These are phyloP conservation scores for Papilio demoleus DNA, from an alignment of 2,888 invertebrate species.

Conservation along the genomic window DNA sequence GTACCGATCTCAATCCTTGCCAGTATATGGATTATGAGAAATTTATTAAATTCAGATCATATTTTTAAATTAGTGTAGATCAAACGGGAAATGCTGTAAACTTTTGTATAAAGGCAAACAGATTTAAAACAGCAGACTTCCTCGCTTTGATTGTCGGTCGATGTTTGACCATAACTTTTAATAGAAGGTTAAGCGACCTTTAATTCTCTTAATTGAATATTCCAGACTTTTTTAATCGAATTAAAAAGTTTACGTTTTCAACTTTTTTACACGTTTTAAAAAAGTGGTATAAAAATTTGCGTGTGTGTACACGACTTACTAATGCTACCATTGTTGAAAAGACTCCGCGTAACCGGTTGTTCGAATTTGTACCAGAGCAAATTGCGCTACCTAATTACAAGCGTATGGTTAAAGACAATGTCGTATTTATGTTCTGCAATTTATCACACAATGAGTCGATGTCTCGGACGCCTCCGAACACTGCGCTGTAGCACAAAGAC, in stretches of 20 bases:
- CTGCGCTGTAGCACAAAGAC: slow-evolving; percentile 59
- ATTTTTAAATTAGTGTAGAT: too few relatives aligned
- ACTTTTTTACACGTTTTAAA: slow-evolving; percentile 18
- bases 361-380: slow-evolving; percentile 79
- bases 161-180: too few relatives aligned
- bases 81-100: too few relatives aligned
- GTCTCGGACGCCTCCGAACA: slow-evolving; percentile 69
- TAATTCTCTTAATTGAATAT: neutral
- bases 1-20: neutral
- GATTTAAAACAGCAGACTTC: too few relatives aligned
- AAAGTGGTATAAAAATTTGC: slow-evolving; percentile 46
- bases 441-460: slow-evolving; percentile 79
- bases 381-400: slow-evolving; percentile 83
- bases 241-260: too few relatives aligned
- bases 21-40: too few relatives aligned
- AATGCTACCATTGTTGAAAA: slow-evolving; percentile 66
- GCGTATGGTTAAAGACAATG: slow-evolving; percentile 78
- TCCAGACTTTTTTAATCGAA: neutral
- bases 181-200: neutral
- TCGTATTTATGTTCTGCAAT: slow-evolving; percentile 81
- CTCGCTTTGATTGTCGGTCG: too few relatives aligned
- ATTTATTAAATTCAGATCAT: too few relatives aligned
- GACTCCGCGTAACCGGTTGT: slow-evolving; percentile 66
- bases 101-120: too few relatives aligned
- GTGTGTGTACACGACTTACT: slow-evolving; percentile 70